Evolutionary conservation across 2,888 invertebrate genomes (phyloP).

Genomic region (Uloborus plumipes): DNA sequence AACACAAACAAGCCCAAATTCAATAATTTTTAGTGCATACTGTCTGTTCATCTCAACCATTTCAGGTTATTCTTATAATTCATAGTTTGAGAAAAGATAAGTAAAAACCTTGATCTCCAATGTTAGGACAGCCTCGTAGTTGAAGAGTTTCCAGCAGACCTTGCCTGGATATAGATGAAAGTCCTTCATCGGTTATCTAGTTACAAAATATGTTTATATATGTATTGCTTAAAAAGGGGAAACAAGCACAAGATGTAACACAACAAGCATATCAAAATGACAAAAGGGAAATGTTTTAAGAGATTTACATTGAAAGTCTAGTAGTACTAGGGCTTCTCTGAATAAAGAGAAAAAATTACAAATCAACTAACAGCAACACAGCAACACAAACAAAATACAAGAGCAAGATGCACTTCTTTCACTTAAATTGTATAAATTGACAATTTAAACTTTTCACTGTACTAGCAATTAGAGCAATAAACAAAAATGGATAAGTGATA

Average conservation of each 20-base stretch:
- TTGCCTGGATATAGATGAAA: slow-evolving; percentile 60
- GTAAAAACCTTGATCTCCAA: slow-evolving; percentile 60
- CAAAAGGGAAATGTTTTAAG: background rate
- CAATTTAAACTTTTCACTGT: too few species aligned
- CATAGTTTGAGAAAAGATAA: background rate
- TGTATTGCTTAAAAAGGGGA: background rate
- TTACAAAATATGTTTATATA: background rate
- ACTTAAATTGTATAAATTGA: too few species aligned
- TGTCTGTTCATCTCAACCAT: too few species aligned
- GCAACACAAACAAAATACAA: too few species aligned
- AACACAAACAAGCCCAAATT: too few species aligned
- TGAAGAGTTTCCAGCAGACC: slow-evolving; percentile 45
- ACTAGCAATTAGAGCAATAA: too few species aligned
- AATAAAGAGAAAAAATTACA: background rate
- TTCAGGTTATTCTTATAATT: too few species aligned
- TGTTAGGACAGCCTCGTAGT: slow-evolving; percentile 54
- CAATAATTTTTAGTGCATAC: too few species aligned
- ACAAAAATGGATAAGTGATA: too few species aligned
- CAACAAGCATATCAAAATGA: background rate
- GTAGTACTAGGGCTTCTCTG: background rate
- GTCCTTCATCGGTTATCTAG: slow-evolving; percentile 63
- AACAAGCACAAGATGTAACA: too few species aligned
- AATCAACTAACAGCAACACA: too few species aligned
- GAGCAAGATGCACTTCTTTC: too few species aligned
- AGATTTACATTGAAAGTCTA: background rate